A percentile compares a stretch with the other conserved stretches of the same genome.
These are phyloP conservation scores for Rhagonycha fulva DNA, from an alignment of 2,888 invertebrate genomes.

Conservation along the genomic window DNA sequence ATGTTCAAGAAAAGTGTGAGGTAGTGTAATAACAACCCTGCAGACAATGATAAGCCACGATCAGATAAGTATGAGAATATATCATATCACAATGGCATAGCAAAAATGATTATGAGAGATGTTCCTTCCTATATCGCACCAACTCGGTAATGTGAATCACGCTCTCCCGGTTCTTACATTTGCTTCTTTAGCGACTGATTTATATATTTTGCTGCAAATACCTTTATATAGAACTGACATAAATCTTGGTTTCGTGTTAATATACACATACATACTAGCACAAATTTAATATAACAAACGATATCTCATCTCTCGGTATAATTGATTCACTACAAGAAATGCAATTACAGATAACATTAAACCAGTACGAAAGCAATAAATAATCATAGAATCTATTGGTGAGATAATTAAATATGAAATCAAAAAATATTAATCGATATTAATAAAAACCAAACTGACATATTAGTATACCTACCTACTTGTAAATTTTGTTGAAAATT, in stretches of 20 bases:
- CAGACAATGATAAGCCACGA: constrained; percentile 39
- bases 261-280: constrained; percentile 6
- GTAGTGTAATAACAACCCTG: constrained; percentile 37
- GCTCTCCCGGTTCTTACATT: constrained; percentile 53
- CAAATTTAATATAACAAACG: constrained; percentile 12
- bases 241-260: constrained; percentile 17
- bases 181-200: constrained; percentile 49
- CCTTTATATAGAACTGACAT: constrained; percentile 39
- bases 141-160: constrained; percentile 53
- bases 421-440: not conserved
- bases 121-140: constrained; percentile 54
- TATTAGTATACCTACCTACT: not conserved
- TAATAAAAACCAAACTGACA: not conserved
- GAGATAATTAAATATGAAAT: not conserved
- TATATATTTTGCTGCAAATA: constrained; percentile 51
- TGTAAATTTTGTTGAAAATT: not conserved
- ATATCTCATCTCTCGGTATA: constrained; percentile 2
- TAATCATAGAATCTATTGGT: not conserved
- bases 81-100: constrained; percentile 55
- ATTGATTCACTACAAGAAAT: constrained; percentile 4
- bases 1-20: constrained; percentile 30
- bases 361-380: not conserved
- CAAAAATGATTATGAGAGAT: constrained; percentile 56
- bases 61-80: constrained; percentile 43
- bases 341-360: not conserved